Evolutionary conservation across 2,113 vertebrate species (phyloP), one percentile per base, ranked within the genome.

Genomic region (Glaucomys volans): DNA sequence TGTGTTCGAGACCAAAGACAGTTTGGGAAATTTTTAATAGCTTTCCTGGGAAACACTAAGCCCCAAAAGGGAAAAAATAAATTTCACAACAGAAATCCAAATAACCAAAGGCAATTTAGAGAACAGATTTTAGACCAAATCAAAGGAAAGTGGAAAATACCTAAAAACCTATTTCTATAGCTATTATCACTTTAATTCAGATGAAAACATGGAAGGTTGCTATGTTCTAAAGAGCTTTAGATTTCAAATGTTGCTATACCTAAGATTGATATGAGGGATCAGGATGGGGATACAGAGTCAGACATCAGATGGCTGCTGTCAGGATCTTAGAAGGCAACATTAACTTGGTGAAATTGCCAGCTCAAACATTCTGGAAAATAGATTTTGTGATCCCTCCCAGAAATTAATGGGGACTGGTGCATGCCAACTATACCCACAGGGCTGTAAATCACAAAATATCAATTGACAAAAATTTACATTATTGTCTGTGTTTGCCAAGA

Each of bases 121-220:
- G 92, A 94, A 71, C 30, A 75, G 22, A 69, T 71, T 88, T 96
- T 92, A 75, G 77, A 40, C 37, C n/a, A 92, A 95, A 94, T 84
- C 32, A 40, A 59, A 40, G n/a, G 87, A 57, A 95, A 82, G n/a
- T 71, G 2, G 4, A 50, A 81, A 81, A 87, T 76, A 93, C 12
- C 40, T 94, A 47, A 75, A 84, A 69, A 35, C 16, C 28, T 35
- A 40, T 94, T 92, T 89, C 40, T 87, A 57, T 59, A 16, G 28
- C 18, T 80, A 57, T 37, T 32, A 37, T 91, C 54, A 80, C 17
- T 83, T 86, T 84, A 76, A 81, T 92, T 85, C 64, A 72, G 57
- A 72, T 42, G 44, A 66, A 72, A 30, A 50, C 69, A 20, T 20
- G 17, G 76, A 94, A 28, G 42, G 9, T 17, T 24, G n/a, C 62